phyloP scores from a whole-genome alignment of 2,888 invertebrate species.

The Tolmerus cingulatus region DNA sequence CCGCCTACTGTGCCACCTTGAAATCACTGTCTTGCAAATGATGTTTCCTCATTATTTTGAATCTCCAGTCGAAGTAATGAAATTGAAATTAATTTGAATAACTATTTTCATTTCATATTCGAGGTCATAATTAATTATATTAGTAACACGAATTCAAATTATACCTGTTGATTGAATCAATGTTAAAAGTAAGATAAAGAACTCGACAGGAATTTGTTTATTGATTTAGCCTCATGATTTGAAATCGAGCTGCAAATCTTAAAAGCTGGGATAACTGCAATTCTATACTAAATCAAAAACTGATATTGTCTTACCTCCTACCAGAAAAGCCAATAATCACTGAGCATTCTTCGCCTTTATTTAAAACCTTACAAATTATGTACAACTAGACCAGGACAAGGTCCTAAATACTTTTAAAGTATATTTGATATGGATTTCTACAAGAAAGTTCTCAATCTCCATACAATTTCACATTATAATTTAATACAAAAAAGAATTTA shows the following conservation, averaged over 20 bases:
- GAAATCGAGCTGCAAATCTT: too few relatives aligned
- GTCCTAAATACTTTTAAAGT: constrained; percentile 11
- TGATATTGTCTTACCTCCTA: neutral
- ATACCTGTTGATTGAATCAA: too few relatives aligned
- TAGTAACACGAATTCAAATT: too few relatives aligned
- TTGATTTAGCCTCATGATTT: too few relatives aligned
- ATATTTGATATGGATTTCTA: constrained; percentile 20
- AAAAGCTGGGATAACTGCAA: too few relatives aligned
- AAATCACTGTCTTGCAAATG: neutral
- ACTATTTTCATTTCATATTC: too few relatives aligned
- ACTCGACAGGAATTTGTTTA: too few relatives aligned
- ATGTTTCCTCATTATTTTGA: neutral
- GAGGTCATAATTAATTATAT: too few relatives aligned
- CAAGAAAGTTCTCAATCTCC: neutral
- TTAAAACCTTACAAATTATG: neutral
- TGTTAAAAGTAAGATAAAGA: too few relatives aligned
- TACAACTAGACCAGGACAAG: neutral
- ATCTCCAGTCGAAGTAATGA: too few relatives aligned
- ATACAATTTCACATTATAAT: neutral
- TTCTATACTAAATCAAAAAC: too few relatives aligned
- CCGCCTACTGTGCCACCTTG: neutral
- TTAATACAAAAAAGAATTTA: neutral
- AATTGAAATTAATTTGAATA: too few relatives aligned
- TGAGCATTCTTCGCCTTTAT: neutral
- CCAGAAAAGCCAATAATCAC: neutral